Evolutionary conservation across 1,140 invertebrate genomes (phyloP), one percentile per base, ranked within the genome.

Genomic region (Phortica variegata): DNA sequence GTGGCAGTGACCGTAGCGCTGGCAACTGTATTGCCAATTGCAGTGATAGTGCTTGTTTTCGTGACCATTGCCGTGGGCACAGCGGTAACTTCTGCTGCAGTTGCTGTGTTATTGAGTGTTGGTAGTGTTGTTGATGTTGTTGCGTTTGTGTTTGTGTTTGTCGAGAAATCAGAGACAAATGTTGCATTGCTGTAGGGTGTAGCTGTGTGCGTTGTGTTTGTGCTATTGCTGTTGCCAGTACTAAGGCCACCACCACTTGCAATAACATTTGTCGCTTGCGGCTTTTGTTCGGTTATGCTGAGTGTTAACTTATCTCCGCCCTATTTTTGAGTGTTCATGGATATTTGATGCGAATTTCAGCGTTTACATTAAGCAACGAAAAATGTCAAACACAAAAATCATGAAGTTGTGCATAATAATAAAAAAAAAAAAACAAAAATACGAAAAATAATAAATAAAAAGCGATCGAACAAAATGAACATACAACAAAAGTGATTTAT

Each of bases 231-330:
- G 34, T 42, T 49, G 38, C 47, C 43, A 50, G 42, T 34, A 47
- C 26, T 20, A 19, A 18, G 36, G 50, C 53, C 43, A 33, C 57
- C n/a, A n/a, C n/a, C n/a, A n/a, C n/a, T n/a, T n/a, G n/a, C n/a
- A 16, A 26, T 6, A 31, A 13, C 10, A n/a, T 5, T 52, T 32
- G 48, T 39, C 13, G 56, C 19, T 29, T 49, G 45, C 34, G 69
- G 72, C 50, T 75, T 75, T 51, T 73, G 72, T 75, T 75, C 77
- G 46, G 76, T 81, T 53, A 87, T 81, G 49, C 84, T 80, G 40
- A 88, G 76, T 33, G 86, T 89, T 70, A 88, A 66, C 75, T 88
- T 88, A 75, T 88, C 87, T 57, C 87, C 87, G 56, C 87, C 87
- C 87, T 76, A 54, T 52, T 32, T 52, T 39, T 47, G 44, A 47